phyloP scores from a whole-genome alignment of 1,140 invertebrate species.

The Xylocopa sonorina region DNA sequence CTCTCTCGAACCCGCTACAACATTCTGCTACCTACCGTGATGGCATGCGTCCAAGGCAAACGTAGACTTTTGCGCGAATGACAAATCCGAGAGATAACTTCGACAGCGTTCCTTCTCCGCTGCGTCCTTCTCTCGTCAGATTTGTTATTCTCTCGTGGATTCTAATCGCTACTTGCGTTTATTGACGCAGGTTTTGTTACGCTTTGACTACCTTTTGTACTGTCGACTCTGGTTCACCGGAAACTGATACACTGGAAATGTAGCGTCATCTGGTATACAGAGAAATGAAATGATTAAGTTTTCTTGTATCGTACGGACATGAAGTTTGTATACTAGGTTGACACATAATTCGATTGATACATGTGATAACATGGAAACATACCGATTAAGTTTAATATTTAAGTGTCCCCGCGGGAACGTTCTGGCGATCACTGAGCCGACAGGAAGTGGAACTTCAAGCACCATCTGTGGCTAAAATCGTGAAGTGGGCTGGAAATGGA shows the following conservation, averaged over 20 bases:
- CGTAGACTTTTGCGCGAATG: conserved; percentile 6
- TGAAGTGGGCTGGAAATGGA: too few relatives aligned
- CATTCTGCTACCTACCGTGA: conserved; percentile 31
- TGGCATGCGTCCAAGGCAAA: conserved; percentile 55
- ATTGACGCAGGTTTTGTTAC: neutral
- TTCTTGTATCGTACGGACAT: too few relatives aligned
- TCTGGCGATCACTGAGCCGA: too few relatives aligned
- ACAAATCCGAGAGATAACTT: neutral
- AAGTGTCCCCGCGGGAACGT: too few relatives aligned
- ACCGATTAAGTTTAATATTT: neutral
- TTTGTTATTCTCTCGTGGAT: neutral
- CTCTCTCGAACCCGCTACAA: conserved; percentile 41
- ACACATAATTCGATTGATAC: too few relatives aligned
- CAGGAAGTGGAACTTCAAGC: too few relatives aligned
- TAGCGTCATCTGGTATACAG: conserved; percentile 1
- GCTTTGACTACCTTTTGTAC: neutral
- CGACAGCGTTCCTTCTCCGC: neutral
- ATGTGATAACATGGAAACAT: too few relatives aligned
- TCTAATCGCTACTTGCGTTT: neutral
- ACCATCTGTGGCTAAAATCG: too few relatives aligned
- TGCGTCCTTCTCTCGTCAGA: neutral
- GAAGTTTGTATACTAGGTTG: too few relatives aligned
- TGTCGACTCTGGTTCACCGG: neutral
- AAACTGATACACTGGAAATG: neutral
- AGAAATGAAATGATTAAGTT: neutral